phyloP scores from a whole-genome alignment of 2,888 invertebrate species.

The Spialia ferax region DNA sequence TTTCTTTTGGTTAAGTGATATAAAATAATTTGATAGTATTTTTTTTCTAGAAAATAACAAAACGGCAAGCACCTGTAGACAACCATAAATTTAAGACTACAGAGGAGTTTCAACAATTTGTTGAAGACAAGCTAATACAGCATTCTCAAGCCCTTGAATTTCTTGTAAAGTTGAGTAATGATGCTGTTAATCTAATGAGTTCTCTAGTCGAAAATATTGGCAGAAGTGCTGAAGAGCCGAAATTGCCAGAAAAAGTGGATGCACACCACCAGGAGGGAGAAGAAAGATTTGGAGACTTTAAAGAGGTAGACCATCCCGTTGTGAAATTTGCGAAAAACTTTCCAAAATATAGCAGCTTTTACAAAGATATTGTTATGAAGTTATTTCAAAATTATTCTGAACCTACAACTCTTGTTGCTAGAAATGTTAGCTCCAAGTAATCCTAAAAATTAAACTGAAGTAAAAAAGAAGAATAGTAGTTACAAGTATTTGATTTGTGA shows the following conservation, averaged over 20 bases:
- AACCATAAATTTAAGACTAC: slow-evolving; percentile 34
- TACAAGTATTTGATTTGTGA: not conserved
- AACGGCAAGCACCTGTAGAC: slow-evolving; percentile 50
- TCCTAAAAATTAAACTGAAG: not conserved
- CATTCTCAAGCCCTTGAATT: slow-evolving; percentile 67
- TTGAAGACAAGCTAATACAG: slow-evolving; percentile 64
- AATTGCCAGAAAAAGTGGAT: slow-evolving; percentile 62
- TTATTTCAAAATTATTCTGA: slow-evolving; percentile 54
- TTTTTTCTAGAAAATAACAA: slow-evolving; percentile 59
- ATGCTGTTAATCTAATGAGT: slow-evolving; percentile 56
- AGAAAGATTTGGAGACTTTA: slow-evolving; percentile 49
- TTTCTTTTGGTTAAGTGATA: not conserved
- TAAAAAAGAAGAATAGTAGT: not conserved
- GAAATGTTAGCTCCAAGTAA: not conserved
- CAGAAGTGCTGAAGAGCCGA: slow-evolving; percentile 53
- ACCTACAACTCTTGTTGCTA: slow-evolving; percentile 58
- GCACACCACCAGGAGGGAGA: slow-evolving; percentile 44
- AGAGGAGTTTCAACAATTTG: slow-evolving; percentile 52
- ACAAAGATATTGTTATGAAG: slow-evolving; percentile 57
- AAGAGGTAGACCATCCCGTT: slow-evolving; percentile 54
- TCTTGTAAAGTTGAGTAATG: slow-evolving; percentile 55
- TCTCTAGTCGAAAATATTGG: slow-evolving; percentile 59
- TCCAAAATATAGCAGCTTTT: slow-evolving; percentile 62
- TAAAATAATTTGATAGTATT: not conserved
- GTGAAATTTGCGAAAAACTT: slow-evolving; percentile 59